Percentiles rank a stretch among this genome's conserved stretches.
Conservation (phyloP, 53 echinoderm and acorn worm species). For the Holothuria scabra region DNA sequence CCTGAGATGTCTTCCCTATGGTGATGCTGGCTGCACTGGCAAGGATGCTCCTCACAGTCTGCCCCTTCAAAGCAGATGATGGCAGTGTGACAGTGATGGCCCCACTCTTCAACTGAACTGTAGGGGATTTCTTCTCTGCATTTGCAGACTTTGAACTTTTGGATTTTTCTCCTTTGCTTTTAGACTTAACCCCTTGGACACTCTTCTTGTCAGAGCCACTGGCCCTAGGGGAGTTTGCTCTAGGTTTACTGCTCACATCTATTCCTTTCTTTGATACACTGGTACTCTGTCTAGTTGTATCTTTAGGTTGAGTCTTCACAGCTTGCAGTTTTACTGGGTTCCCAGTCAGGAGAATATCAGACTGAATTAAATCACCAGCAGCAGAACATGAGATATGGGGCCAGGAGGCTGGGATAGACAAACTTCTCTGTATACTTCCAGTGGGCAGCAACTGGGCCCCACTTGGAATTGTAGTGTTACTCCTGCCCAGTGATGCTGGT, state of each 20-base stretch:
- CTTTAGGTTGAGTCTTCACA: not conserved
- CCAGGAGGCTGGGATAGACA: slow-evolving; percentile 34
- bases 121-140: slow-evolving; percentile 33
- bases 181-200: not conserved
- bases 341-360: not conserved
- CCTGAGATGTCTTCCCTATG: slow-evolving; percentile 17
- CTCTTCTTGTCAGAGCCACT: not conserved
- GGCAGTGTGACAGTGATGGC: slow-evolving; percentile 65
- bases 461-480: not conserved
- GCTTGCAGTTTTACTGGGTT: not conserved
- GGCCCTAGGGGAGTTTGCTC: not conserved
- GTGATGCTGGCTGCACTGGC: slow-evolving; percentile 61
- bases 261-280: not conserved
- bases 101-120: slow-evolving; percentile 54
- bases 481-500: slow-evolving; percentile 30
- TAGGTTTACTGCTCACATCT: not conserved
- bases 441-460: not conserved
- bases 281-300: not conserved
- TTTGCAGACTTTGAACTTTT: slow-evolving; percentile 35
- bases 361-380: slow-evolving; percentile 23
- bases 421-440: slow-evolving; percentile 29
- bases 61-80: slow-evolving; percentile 63
- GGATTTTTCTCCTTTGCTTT: slow-evolving; percentile 45
- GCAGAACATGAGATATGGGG: slow-evolving; percentile 10
- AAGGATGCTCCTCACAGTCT: slow-evolving; percentile 65